Conservation (phyloP, 2,888 invertebrate species). For the Parelbella ahira region DNA sequence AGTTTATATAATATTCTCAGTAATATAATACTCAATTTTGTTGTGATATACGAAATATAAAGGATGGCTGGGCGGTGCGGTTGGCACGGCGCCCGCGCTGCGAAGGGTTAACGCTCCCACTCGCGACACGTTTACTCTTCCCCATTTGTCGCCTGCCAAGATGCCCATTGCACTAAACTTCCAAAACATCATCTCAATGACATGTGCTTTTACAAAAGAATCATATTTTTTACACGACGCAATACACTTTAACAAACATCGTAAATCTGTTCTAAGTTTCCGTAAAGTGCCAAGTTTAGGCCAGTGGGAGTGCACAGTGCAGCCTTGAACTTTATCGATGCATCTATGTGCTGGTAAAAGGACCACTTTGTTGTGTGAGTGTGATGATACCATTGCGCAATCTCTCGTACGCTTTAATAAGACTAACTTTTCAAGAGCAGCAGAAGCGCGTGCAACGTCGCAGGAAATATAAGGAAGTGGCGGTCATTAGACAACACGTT, state of each 20-base stretch:
- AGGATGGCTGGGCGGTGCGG: constrained; percentile 13
- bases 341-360: too few species aligned
- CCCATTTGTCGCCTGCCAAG: constrained; percentile 21
- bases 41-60: neutral
- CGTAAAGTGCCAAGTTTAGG: too few species aligned
- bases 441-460: too few species aligned
- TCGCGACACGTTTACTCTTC: constrained; percentile 29
- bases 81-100: constrained; percentile 23
- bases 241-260: neutral
- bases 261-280: neutral
- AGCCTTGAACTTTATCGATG: constrained; percentile 15
- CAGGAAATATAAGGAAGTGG: too few species aligned
- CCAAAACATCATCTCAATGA: constrained; percentile 5
- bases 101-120: constrained; percentile 29
- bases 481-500: too few species aligned
- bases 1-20: neutral
- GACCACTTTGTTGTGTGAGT: too few species aligned
- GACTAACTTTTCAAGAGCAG: too few species aligned
- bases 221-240: neutral
- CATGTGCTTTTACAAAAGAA: neutral
- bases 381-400: constrained; percentile 15
- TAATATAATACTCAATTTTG: constrained; percentile 1
- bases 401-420: neutral
- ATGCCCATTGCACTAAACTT: constrained; percentile 6
- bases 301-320: neutral